A percentile compares a stretch with the other conserved stretches of the same genome.
Evolutionary conservation across 2,888 invertebrate genomes (phyloP).

Genomic region (Lutraria lutraria): DNA sequence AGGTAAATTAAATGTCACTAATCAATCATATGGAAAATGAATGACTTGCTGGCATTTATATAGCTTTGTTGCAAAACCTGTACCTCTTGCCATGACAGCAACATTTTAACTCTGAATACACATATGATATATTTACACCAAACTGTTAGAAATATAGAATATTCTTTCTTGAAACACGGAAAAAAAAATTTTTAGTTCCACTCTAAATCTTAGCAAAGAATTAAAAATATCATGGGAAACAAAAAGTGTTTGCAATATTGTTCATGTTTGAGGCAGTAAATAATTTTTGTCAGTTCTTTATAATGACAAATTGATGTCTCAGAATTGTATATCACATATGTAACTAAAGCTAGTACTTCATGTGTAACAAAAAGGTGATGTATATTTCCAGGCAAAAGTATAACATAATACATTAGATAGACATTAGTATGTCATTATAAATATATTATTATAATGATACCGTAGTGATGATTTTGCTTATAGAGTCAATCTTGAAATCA

Average conservation of each 20-base stretch:
- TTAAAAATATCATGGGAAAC: constrained; percentile 4
- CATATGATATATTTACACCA: neutral
- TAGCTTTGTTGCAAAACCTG: neutral
- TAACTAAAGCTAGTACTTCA: neutral
- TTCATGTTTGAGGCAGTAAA: neutral
- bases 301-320: neutral
- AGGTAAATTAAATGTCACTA: constrained; percentile 6
- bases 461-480: neutral
- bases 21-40: neutral
- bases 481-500: neutral
- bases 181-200: neutral
- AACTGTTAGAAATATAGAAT: neutral
- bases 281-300: neutral
- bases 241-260: constrained; percentile 1
- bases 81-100: neutral
- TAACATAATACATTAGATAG: neutral
- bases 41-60: constrained; percentile 13
- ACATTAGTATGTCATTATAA: neutral
- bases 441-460: neutral
- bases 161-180: neutral
- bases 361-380: neutral
- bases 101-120: neutral
- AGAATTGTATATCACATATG: neutral
- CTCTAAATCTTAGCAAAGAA: neutral
- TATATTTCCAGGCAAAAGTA: neutral